phyloP scores from a whole-genome alignment of 2,888 invertebrate species.

The Tanytarsus gracilentus region DNA sequence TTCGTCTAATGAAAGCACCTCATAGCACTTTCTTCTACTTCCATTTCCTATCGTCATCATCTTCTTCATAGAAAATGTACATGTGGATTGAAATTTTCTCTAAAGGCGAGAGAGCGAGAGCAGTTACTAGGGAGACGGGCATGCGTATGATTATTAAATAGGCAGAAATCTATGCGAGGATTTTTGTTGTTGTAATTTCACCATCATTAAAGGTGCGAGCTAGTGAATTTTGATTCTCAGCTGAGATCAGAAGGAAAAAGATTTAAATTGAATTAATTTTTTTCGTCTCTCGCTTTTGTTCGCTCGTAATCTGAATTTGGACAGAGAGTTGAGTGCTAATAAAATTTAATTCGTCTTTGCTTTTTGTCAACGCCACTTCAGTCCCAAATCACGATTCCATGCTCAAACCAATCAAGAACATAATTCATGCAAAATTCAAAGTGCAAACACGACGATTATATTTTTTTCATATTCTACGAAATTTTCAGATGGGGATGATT shows the following conservation, averaged over 20 bases:
- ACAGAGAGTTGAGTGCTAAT: too few species aligned
- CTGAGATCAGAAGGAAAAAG: constrained; percentile 7
- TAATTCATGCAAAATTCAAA: constrained; percentile 10
- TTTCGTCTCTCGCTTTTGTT: constrained; percentile 6
- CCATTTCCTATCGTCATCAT: too few species aligned
- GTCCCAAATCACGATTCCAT: too few species aligned
- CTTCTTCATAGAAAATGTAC: too few species aligned
- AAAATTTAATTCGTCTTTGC: too few species aligned
- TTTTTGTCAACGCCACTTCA: too few species aligned
- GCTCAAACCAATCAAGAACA: constrained; percentile 2
- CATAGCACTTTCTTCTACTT: too few species aligned
- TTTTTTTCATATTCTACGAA: constrained; percentile 12
- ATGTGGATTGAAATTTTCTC: too few species aligned
- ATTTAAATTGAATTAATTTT: not conserved
- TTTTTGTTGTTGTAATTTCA: not conserved
- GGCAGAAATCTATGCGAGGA: not conserved
- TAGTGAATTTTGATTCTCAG: too few species aligned
- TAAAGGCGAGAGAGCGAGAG: constrained; percentile 1
- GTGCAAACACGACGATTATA: constrained; percentile 10
- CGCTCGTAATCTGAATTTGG: too few species aligned
- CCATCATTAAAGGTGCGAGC: too few species aligned
- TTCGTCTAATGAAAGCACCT: constrained; percentile 21
- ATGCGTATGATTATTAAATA: constrained; percentile 17
- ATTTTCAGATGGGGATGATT: too few species aligned
- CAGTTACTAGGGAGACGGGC: constrained; percentile 27